Conservation (phyloP, 2,113 vertebrate species). For the Galemys pyrenaicus region DNA sequence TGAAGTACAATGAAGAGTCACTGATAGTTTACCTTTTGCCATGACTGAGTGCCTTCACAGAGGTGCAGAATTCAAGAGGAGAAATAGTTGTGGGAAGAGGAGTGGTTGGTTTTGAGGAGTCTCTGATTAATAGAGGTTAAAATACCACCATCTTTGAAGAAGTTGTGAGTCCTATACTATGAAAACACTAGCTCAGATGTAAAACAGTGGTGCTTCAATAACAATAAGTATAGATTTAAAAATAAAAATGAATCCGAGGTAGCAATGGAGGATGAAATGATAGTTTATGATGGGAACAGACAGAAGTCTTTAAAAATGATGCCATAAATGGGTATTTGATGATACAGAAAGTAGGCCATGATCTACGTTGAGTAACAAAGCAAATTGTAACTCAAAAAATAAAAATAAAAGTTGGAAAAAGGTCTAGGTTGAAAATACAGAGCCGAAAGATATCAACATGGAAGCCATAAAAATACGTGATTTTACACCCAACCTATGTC, state of each 20-base stretch:
- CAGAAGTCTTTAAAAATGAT: too few species aligned
- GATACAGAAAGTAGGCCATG: too few species aligned
- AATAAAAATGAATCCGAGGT: too few species aligned
- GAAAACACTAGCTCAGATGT: too few species aligned
- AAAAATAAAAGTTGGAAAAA: neutral
- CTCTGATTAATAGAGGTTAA: neutral
- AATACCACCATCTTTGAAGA: neutral
- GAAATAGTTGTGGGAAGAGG: neutral
- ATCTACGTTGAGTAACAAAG: too few species aligned
- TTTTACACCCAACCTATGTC: neutral
- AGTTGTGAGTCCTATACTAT: neutral
- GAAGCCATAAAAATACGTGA: neutral
- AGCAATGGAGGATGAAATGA: too few species aligned
- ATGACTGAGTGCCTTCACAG: neutral
- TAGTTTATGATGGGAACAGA: too few species aligned
- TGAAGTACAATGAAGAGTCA: neutral
- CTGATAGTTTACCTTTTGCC: neutral
- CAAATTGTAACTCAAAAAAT: neutral
- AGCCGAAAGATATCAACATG: neutral
- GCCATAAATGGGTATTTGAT: too few species aligned
- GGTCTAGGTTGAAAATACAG: neutral
- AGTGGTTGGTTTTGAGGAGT: neutral
- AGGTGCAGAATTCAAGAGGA: slow-evolving; percentile 1
- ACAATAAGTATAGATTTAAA: too few species aligned
- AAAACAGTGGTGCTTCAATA: too few species aligned